Evolutionary conservation across 2,888 invertebrate genomes (phyloP).

Genomic region (Drosophila maculinotata): DNA sequence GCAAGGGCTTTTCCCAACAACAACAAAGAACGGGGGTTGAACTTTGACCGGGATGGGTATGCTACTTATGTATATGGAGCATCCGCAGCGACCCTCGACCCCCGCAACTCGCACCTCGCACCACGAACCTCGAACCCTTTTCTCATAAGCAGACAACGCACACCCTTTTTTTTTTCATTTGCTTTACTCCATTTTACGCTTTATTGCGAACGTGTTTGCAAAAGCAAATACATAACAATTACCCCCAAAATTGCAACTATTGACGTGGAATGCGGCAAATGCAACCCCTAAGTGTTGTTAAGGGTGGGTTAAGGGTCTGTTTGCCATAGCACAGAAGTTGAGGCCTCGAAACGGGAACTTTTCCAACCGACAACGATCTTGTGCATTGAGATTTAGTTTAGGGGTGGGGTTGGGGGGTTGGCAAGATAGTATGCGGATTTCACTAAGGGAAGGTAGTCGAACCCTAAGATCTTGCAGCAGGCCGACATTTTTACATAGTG

Average conservation of each 20-base stretch:
- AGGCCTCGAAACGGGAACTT: slow-evolving; percentile 17
- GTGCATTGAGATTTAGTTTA: not conserved
- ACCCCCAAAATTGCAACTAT: slow-evolving; percentile 55
- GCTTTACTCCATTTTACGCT: slow-evolving; percentile 62
- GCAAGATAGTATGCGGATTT: not conserved
- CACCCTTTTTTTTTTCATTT: slow-evolving; percentile 9
- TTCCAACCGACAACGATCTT: slow-evolving; percentile 23
- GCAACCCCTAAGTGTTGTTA: slow-evolving; percentile 61
- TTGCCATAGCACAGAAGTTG: slow-evolving; percentile 3
- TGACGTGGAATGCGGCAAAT: slow-evolving; percentile 12
- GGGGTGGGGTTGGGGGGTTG: not conserved
- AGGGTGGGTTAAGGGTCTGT: slow-evolving; percentile 65
- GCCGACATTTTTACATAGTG: too few species aligned
- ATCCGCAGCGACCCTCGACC: slow-evolving; percentile 7
- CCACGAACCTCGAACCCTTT: slow-evolving; percentile 14
- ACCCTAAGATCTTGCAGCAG: too few species aligned
- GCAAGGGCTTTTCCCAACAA: too few species aligned
- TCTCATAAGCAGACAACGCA: slow-evolving; percentile 11
- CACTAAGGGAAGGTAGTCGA: too few species aligned
- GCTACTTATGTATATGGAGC: slow-evolving; percentile 30
- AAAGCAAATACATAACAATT: slow-evolving; percentile 60
- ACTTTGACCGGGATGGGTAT: too few species aligned
- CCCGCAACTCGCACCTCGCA: too few species aligned
- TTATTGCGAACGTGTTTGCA: slow-evolving; percentile 26
- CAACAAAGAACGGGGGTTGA: slow-evolving; percentile 58